Evolutionary conservation across 2,888 invertebrate genomes (phyloP).

Genomic region (Caenorhabditis imperialis): DNA sequence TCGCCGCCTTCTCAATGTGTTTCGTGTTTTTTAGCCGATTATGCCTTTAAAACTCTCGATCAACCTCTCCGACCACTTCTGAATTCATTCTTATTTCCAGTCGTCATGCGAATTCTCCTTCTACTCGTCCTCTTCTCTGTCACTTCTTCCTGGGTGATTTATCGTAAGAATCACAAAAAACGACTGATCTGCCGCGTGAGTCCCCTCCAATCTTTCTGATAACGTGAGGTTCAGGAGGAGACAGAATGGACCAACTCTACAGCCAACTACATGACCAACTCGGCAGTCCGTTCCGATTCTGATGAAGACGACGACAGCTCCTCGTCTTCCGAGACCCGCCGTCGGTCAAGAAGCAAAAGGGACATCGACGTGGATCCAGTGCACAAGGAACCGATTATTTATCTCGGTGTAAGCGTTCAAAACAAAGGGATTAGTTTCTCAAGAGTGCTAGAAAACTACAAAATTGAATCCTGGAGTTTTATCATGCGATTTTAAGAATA

Average conservation of each 20-base stretch:
- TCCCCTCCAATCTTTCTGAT: not conserved
- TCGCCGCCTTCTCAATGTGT: slow-evolving; percentile 15
- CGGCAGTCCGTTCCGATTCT: slow-evolving; percentile 36
- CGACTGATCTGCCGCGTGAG: slow-evolving; percentile 61
- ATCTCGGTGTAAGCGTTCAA: slow-evolving; percentile 62
- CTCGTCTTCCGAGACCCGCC: slow-evolving; percentile 21
- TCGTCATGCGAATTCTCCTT: slow-evolving; percentile 43
- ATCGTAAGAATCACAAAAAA: slow-evolving; percentile 64
- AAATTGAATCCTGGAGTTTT: no score
- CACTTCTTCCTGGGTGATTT: slow-evolving; percentile 63
- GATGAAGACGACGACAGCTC: slow-evolving; percentile 23
- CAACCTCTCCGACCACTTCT: no score
- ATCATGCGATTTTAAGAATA: no score
- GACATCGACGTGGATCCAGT: slow-evolving; percentile 64
- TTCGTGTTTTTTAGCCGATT: slow-evolving; percentile 39
- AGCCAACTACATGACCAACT: slow-evolving; percentile 36
- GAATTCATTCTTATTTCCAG: slow-evolving; percentile 14
- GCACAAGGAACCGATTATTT: slow-evolving; percentile 64
- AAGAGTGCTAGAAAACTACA: no score
- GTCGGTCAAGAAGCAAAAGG: slow-evolving; percentile 24
- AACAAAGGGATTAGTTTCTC: no score
- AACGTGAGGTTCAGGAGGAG: slow-evolving; percentile 59
- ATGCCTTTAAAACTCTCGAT: not conserved
- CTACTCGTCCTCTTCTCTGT: slow-evolving; percentile 29
- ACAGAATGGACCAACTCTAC: slow-evolving; percentile 58